Evolutionary conservation across 2,113 vertebrate genomes (phyloP).

Genomic region (Suricata suricatta): DNA sequence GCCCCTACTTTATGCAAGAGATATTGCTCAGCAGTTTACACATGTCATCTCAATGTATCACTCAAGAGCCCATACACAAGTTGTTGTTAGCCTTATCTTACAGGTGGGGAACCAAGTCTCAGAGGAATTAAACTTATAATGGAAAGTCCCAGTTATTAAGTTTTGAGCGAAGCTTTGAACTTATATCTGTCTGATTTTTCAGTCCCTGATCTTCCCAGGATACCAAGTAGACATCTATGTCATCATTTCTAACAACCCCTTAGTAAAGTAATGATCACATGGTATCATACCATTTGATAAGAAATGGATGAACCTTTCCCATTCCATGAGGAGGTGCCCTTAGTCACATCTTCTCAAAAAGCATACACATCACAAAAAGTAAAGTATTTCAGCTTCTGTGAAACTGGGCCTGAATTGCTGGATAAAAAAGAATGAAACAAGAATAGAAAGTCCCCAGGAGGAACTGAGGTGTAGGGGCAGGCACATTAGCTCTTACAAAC

Average conservation of each 20-base stretch:
- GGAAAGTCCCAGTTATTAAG: not conserved
- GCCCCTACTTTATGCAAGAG: not conserved
- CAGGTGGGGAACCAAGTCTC: not conserved
- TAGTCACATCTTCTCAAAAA: not conserved
- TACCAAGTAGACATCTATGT: not conserved
- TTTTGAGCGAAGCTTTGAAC: not conserved
- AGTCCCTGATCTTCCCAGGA: not conserved
- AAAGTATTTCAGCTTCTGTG: not conserved
- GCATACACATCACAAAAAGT: not conserved
- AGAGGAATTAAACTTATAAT: not conserved
- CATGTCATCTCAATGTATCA: not conserved
- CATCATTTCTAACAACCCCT: not conserved
- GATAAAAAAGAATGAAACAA: slow-evolving; percentile 13
- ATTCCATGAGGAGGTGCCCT: not conserved
- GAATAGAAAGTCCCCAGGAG: not conserved
- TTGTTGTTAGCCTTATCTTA: not conserved
- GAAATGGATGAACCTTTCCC: not conserved
- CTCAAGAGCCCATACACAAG: not conserved
- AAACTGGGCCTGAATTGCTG: not conserved
- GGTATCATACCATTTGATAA: not conserved
- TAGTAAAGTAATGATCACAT: not conserved
- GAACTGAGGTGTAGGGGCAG: not conserved
- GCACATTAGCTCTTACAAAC: not conserved
- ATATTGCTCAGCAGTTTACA: not conserved
- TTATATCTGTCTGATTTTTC: not conserved